A percentile compares a stretch with the other conserved stretches of the same genome.
These are phyloP conservation scores for Rhinolophus sinicus DNA, from an alignment of 2,113 vertebrate genomes.

Conservation along the genomic window DNA sequence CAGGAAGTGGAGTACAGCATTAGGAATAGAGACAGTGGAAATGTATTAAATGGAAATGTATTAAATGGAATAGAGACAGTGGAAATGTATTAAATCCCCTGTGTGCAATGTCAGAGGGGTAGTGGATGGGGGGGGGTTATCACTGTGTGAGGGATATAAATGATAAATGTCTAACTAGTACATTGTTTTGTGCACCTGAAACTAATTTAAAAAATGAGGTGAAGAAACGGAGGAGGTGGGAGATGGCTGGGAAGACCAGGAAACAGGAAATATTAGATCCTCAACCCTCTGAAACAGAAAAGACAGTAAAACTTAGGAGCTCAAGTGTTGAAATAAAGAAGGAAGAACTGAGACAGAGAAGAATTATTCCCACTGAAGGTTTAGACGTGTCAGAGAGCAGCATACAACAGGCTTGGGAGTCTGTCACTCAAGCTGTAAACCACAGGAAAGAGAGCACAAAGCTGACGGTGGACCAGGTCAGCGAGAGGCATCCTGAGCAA, in stretches of 20 bases:
- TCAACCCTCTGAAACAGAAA: not conserved
- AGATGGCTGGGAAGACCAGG: not conserved
- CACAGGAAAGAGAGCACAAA: accelerated
- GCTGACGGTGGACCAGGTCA: not conserved
- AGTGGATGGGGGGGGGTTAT: too few species aligned
- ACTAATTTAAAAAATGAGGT: not conserved
- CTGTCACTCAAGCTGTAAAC: not conserved
- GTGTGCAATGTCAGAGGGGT: too few species aligned
- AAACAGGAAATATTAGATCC: not conserved
- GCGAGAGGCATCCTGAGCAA: not conserved
- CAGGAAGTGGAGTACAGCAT: too few species aligned
- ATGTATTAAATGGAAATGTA: too few species aligned
- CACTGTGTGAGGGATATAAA: too few species aligned
- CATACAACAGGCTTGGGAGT: not conserved
- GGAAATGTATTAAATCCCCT: too few species aligned
- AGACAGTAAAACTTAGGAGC: not conserved
- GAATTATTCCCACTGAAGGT: not conserved
- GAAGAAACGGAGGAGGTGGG: not conserved
- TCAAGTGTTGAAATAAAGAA: not conserved
- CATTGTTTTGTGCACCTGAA: too few species aligned
- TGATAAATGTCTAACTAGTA: too few species aligned
- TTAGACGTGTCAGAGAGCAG: not conserved
- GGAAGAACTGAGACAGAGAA: not conserved
- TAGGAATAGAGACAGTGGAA: too few species aligned
- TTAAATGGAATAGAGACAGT: too few species aligned